A percentile compares a stretch with the other conserved stretches of the same genome.
These are phyloP conservation scores for Fragum whitleyi DNA, from an alignment of 2,888 invertebrate genomes.

Conservation along the genomic window DNA sequence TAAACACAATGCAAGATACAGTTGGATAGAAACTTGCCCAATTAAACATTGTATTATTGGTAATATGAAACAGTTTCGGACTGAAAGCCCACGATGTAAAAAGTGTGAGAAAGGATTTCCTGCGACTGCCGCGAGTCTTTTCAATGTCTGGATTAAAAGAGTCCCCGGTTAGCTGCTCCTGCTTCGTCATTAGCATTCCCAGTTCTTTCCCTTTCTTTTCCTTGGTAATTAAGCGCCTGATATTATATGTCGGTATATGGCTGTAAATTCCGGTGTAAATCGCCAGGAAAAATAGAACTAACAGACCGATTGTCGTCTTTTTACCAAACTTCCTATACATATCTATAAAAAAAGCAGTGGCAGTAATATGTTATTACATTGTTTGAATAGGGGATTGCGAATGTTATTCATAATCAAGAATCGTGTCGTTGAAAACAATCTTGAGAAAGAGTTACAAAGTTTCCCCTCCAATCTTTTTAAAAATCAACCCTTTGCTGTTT, in stretches of 20 bases:
- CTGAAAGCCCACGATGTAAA: conserved; percentile 75
- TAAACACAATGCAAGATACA: conserved; percentile 71
- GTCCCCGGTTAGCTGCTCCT: background rate
- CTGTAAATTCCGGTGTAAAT: background rate
- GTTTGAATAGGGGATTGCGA: too few species aligned
- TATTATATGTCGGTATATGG: background rate
- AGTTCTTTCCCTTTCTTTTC: background rate
- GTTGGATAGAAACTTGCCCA: conserved; percentile 72
- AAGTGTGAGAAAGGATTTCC: conserved; percentile 68
- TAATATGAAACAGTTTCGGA: conserved; percentile 63
- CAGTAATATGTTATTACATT: too few species aligned
- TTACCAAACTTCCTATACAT: background rate
- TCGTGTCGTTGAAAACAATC: too few species aligned
- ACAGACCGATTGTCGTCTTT: background rate
- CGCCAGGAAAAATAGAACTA: background rate
- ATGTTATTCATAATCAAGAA: too few species aligned
- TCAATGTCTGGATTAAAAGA: background rate
- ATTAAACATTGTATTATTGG: conserved; percentile 72
- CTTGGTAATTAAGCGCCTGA: background rate
- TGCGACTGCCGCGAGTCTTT: background rate
- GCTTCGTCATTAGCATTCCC: background rate
- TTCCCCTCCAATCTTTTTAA: too few species aligned
- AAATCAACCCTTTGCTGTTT: too few species aligned
- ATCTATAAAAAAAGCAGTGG: background rate
- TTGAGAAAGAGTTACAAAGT: too few species aligned